A percentile compares a stretch with the other conserved stretches of the same genome.
Conservation (phyloP, 2,797 vertebrate genomes). For the Leptodactylus fallax region DNA sequence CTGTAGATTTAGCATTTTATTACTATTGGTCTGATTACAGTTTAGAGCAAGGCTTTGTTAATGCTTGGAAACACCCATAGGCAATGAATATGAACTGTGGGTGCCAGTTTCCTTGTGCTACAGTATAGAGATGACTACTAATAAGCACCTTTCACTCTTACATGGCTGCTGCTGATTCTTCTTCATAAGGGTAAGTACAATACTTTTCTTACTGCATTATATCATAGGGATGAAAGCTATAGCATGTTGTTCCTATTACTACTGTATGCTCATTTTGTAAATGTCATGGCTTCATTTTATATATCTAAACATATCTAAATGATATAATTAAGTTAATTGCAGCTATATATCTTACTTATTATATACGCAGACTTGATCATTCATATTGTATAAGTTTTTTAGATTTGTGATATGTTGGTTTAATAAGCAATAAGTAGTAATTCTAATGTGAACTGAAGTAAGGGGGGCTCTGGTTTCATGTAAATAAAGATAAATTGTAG, state of each 20-base stretch:
- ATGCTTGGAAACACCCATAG: conserved; percentile 4
- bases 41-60: background rate
- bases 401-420: background rate
- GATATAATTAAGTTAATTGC: too few species aligned
- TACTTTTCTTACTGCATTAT: background rate
- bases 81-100: background rate
- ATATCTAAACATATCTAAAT: too few species aligned
- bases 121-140: background rate
- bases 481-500: background rate
- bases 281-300: too few species aligned
- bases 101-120: conserved; percentile 34
- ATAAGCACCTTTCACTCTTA: background rate
- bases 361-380: background rate
- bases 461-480: background rate
- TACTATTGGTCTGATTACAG: background rate
- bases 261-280: too few species aligned
- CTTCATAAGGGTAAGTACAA: conserved; percentile 28
- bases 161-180: background rate
- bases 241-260: too few species aligned
- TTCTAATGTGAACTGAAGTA: background rate
- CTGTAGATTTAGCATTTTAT: background rate
- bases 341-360: background rate
- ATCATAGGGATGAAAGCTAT: background rate
- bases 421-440: background rate
- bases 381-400: background rate